Evolutionary conservation across 2,888 invertebrate species (phyloP).

Genomic region (Dorcus parallelipipedus): DNA sequence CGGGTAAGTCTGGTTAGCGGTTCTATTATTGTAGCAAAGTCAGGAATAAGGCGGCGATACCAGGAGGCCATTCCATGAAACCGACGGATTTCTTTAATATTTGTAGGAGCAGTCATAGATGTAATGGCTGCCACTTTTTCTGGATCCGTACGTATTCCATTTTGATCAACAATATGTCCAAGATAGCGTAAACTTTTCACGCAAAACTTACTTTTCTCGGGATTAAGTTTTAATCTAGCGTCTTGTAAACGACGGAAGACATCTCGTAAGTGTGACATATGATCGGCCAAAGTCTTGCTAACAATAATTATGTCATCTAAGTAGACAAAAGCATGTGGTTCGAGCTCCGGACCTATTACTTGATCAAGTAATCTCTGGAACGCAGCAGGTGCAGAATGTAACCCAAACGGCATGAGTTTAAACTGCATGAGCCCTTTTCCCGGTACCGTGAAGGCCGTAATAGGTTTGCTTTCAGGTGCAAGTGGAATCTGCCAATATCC

Average conservation of each 20-base stretch:
- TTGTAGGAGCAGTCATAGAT: constrained; percentile 13
- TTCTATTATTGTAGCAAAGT: constrained; percentile 14
- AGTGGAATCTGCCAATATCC: background rate
- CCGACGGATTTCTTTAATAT: constrained; percentile 12
- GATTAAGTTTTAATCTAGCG: constrained; percentile 22
- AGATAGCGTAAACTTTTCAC: constrained; percentile 26
- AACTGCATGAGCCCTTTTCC: too few relatives aligned
- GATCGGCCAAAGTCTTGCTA: constrained; percentile 19
- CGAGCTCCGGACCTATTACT: constrained; percentile 25
- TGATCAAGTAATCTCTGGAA: constrained; percentile 24
- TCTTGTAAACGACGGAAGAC: constrained; percentile 20
- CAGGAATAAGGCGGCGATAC: constrained; percentile 20
- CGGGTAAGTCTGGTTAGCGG: constrained; percentile 17
- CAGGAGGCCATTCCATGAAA: constrained; percentile 19
- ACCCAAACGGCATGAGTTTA: constrained; percentile 27
- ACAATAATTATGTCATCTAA: constrained; percentile 26
- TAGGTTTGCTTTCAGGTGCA: constrained; percentile 5
- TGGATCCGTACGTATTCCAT: constrained; percentile 22
- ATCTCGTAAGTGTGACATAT: background rate
- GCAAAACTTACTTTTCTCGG: constrained; percentile 28
- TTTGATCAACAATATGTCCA: constrained; percentile 30
- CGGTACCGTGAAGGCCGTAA: constrained; percentile 24
- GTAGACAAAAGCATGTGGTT: constrained; percentile 26
- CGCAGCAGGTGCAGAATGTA: constrained; percentile 17
- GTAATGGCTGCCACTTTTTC: constrained; percentile 19